Conservation (phyloP, 2,797 vertebrate species). For the Orestias chungarensis region DNA sequence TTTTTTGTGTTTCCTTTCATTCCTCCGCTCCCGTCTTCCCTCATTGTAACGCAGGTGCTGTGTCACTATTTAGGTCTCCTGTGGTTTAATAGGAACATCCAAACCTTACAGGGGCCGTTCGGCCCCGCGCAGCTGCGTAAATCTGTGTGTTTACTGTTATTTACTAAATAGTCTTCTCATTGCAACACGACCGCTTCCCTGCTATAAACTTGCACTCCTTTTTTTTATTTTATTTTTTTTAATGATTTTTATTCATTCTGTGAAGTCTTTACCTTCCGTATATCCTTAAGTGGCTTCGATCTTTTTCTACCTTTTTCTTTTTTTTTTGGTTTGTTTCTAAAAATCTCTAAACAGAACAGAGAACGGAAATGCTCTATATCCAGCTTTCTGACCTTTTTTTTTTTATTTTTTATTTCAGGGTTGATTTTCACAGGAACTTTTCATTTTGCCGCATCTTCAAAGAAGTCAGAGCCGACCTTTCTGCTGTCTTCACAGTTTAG, state of each 20-base stretch:
- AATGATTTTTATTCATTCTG: constrained; percentile 50
- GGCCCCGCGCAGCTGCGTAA: constrained; percentile 77
- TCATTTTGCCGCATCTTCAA: neutral
- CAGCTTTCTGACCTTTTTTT: constrained; percentile 2
- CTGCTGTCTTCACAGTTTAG: neutral
- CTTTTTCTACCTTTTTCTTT: constrained; percentile 37
- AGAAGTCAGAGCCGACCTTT: neutral
- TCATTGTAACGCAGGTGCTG: constrained; percentile 70
- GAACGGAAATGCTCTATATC: constrained; percentile 44
- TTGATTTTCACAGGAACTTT: constrained; percentile 43
- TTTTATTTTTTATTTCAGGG: too few species aligned
- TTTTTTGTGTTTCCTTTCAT: constrained; percentile 54
- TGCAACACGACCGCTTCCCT: constrained; percentile 70
- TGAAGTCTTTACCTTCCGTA: constrained; percentile 45
- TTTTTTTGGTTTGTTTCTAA: constrained; percentile 51
- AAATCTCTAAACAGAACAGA: constrained; percentile 59
- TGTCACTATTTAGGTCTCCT: constrained; percentile 70
- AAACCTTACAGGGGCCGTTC: constrained; percentile 71
- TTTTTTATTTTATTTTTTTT: constrained; percentile 11
- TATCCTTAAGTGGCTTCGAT: constrained; percentile 49
- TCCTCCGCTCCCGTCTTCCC: constrained; percentile 40
- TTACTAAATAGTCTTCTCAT: constrained; percentile 80
- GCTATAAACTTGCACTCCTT: constrained; percentile 67
- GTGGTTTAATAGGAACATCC: constrained; percentile 77
- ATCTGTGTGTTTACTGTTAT: constrained; percentile 79